Evolutionary conservation across 1,140 invertebrate species (phyloP), one percentile per base, ranked within the genome.

Genomic region (Bombus soroeensis): DNA sequence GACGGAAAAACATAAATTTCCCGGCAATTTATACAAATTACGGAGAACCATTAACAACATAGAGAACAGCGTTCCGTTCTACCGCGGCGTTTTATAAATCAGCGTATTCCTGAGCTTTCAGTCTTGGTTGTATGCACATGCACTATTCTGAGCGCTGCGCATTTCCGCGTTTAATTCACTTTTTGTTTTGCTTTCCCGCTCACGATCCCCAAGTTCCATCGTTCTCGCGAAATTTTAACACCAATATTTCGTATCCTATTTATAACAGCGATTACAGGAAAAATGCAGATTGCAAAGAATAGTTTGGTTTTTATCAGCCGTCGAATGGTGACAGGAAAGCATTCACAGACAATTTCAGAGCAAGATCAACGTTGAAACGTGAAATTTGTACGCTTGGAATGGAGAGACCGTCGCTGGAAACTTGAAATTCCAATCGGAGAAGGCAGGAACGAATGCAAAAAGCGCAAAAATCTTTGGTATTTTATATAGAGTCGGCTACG

Each of bases 11-110:
- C 89, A 93, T 92, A 92, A 93, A 94, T 93, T 91, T 57, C 68
- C 47, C n/a, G 43, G 83, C 83, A 92, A 93, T 93, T 93, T 93
- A 93, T 92, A 94, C 90, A 93, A 94, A 94, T 94, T 94, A 92
- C 90, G 86, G 82, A 89, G 90, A 92, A 89, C 77, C 81, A 83
- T 89, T 86, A 83, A 82, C 79, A 28, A n/a, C 72, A 76, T 39
- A 57, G 64, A 41, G 74, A 39, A 68, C 53, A 43, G 6, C 37
- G 64, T 64, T 53, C 47, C 68, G 70, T 66, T 86, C 77, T 28
- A 39, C 8, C 62, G 25, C 47, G 62, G 32, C 32, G 57, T 81
- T 77, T 87, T 87, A 84, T 87, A 89, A 86, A 89, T 89, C 81
- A 81, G 39, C 77, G 68, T 80, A 80, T 85, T 71, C 47, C 34